phyloP scores from a whole-genome alignment of 1,140 invertebrate genomes.

The Gonatopus flavifemur region DNA sequence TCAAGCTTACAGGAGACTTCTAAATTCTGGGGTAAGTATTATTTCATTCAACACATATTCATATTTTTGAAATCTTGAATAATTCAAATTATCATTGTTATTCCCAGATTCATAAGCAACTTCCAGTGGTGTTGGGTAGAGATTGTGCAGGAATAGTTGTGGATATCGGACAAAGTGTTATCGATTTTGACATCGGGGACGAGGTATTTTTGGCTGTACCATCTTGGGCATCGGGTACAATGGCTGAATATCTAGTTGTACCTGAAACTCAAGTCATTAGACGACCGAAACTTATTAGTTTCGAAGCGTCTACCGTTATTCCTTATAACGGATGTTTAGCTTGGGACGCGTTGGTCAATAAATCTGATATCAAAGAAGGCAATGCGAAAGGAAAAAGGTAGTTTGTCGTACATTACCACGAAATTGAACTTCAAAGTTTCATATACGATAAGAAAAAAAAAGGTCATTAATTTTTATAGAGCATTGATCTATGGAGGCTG shows the following conservation, averaged over 20 bases:
- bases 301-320: constrained; percentile 70
- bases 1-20: constrained; percentile 58
- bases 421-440: not conserved
- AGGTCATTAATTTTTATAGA: constrained; percentile 51
- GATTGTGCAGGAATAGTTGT: constrained; percentile 71
- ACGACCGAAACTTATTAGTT: constrained; percentile 68
- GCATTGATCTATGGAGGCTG: constrained; percentile 71
- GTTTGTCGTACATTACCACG: too few relatives aligned
- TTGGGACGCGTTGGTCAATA: constrained; percentile 65
- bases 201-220: constrained; percentile 66
- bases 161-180: constrained; percentile 65
- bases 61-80: not conserved
- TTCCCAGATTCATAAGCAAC: constrained; percentile 45
- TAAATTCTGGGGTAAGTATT: constrained; percentile 60
- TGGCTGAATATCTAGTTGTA: constrained; percentile 66
- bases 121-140: constrained; percentile 68
- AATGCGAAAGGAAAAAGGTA: constrained; percentile 65
- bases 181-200: constrained; percentile 65
- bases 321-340: constrained; percentile 72
- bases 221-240: constrained; percentile 63
- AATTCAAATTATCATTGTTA: not conserved
- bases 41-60: not conserved
- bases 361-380: constrained; percentile 57
- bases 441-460: not conserved
- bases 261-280: constrained; percentile 61